These are phyloP conservation scores for Catajapyx aquilonaris DNA, from an alignment of 1,140 invertebrate species.

Conservation along the genomic window DNA sequence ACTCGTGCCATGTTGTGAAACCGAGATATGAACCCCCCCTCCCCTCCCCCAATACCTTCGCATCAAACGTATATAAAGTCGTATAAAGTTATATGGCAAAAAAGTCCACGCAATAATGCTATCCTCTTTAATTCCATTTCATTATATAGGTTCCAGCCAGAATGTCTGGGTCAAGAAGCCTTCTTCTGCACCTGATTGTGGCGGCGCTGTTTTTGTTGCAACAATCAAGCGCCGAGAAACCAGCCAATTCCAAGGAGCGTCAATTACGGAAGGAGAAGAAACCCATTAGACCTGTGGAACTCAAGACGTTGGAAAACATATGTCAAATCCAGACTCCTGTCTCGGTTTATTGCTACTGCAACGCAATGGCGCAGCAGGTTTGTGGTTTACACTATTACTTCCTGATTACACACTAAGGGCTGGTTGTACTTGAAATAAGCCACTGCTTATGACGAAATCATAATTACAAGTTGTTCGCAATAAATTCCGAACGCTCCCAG, in stretches of 20 bases:
- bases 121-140: too few relatives aligned
- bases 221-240: neutral
- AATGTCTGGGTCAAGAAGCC: neutral
- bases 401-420: conserved; percentile 17
- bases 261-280: too few relatives aligned
- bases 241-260: too few relatives aligned
- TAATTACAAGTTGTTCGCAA: conserved; percentile 22
- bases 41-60: too few relatives aligned
- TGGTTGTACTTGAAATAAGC: conserved; percentile 12
- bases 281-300: conserved; percentile 1
- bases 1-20: too few relatives aligned
- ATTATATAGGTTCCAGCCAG: too few relatives aligned
- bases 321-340: conserved; percentile 3
- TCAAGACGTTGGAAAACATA: conserved; percentile 1
- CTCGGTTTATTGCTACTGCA: conserved; percentile 10
- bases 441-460: conserved; percentile 1
- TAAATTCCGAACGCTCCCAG: conserved; percentile 15
- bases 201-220: neutral
- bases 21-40: too few relatives aligned
- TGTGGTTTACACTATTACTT: conserved; percentile 12
- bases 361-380: conserved; percentile 11
- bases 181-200: neutral
- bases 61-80: too few relatives aligned
- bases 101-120: too few relatives aligned
- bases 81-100: too few relatives aligned